Conservation (phyloP, 2,113 vertebrate species). For the Calyptommatus sinebrachiatus region DNA sequence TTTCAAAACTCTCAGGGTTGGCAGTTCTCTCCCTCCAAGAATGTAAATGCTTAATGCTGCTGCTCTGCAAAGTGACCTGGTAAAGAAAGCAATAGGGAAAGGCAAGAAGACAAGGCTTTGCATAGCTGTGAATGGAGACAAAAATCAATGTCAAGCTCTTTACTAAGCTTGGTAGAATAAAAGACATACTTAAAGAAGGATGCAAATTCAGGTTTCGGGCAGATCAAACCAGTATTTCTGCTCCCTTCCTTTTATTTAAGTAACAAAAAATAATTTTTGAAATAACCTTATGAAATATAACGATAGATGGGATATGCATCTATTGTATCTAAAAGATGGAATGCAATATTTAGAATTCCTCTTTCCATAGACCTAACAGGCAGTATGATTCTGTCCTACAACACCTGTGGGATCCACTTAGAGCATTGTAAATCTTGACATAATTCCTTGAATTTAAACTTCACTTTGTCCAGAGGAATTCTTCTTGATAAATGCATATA, state of each 20-base stretch:
- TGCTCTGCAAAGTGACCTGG: background rate
- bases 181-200: background rate
- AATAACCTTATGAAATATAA: background rate
- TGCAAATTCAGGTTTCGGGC: background rate
- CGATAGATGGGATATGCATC: background rate
- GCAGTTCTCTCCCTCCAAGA: background rate
- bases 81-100: background rate
- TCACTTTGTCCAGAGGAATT: background rate
- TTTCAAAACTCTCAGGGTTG: background rate
- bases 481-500: too few relatives aligned
- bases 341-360: background rate
- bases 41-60: background rate
- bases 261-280: background rate
- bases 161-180: background rate
- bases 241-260: background rate
- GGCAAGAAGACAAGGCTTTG: background rate
- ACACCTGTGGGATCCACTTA: background rate
- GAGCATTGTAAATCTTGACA: background rate
- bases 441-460: background rate
- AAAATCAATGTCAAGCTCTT: background rate
- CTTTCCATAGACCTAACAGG: background rate
- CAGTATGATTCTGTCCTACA: background rate
- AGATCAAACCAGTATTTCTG: too few relatives aligned
- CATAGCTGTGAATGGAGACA: background rate
- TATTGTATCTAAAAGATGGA: background rate